phyloP scores from a whole-genome alignment of 1,140 invertebrate species.

The Archegozetes longisetosus region DNA sequence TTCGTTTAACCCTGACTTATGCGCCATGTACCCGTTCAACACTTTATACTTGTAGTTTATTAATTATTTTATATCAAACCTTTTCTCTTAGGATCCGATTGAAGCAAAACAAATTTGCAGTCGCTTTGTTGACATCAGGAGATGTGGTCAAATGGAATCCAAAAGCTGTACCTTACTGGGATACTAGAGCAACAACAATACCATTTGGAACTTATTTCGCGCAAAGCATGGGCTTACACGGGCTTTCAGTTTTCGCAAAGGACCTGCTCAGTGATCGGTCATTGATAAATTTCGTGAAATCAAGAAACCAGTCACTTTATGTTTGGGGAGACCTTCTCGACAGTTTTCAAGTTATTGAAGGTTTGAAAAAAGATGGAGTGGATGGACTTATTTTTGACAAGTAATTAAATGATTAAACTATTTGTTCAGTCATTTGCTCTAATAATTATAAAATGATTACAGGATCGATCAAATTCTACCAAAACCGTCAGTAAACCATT shows the following conservation, averaged over 20 bases:
- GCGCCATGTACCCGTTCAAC: slow-evolving; percentile 46
- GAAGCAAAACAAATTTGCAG: slow-evolving; percentile 12
- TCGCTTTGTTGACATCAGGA: slow-evolving; percentile 4
- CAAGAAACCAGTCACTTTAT: not conserved
- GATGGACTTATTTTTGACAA: slow-evolving; percentile 13
- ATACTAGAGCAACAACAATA: slow-evolving; percentile 5
- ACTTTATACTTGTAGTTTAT: not conserved
- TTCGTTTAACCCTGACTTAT: slow-evolving; percentile 87
- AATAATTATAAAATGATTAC: too few species aligned
- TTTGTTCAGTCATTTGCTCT: too few species aligned
- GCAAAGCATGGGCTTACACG: slow-evolving; percentile 5
- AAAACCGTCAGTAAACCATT: too few species aligned
- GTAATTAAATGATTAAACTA: too few species aligned
- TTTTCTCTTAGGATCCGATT: not conserved
- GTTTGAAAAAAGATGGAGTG: not conserved
- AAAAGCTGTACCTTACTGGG: not conserved
- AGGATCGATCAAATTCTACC: too few species aligned
- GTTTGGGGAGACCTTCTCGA: slow-evolving; percentile 4
- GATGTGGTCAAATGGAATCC: not conserved
- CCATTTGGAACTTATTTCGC: slow-evolving; percentile 3
- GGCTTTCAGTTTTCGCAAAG: not conserved
- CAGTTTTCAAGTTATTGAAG: not conserved
- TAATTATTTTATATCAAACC: too few species aligned
- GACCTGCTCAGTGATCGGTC: not conserved
- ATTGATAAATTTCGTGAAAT: not conserved